phyloP scores from a whole-genome alignment of 2,888 invertebrate genomes.

The Eutolmus rufibarbis region DNA sequence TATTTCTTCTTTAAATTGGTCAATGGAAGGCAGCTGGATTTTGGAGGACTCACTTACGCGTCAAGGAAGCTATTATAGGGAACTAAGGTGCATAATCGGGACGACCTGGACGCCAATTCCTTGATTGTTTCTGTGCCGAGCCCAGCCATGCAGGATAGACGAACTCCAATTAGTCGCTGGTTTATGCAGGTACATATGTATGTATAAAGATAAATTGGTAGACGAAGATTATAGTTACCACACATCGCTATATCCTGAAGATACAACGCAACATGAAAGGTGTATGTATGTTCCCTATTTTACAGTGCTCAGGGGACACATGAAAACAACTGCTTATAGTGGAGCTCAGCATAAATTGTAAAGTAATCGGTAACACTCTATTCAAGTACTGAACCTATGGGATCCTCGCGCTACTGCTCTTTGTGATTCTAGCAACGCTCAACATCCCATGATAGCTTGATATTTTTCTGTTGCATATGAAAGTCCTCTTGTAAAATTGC shows the following conservation, averaged over 20 bases:
- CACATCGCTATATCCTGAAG: background rate
- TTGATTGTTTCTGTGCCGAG: background rate
- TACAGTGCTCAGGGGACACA: background rate
- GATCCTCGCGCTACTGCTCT: background rate
- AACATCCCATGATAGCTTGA: background rate
- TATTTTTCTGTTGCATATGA: background rate
- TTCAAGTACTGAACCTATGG: background rate
- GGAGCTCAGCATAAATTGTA: background rate
- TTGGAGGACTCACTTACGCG: background rate
- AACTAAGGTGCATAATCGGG: background rate
- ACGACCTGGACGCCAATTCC: background rate
- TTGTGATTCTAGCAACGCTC: background rate
- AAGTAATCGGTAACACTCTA: background rate
- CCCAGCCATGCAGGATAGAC: background rate
- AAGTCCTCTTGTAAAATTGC: background rate
- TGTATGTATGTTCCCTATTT: background rate
- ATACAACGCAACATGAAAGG: background rate
- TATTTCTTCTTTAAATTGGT: slow-evolving; percentile 24
- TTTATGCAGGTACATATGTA: background rate
- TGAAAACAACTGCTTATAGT: background rate
- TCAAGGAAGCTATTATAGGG: background rate
- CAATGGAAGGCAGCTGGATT: background rate
- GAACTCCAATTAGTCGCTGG: background rate
- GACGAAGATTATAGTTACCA: background rate
- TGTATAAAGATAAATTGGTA: background rate